These are phyloP conservation scores for Stegodyphus dumicola DNA, from an alignment of 1,140 invertebrate species.

Conservation along the genomic window DNA sequence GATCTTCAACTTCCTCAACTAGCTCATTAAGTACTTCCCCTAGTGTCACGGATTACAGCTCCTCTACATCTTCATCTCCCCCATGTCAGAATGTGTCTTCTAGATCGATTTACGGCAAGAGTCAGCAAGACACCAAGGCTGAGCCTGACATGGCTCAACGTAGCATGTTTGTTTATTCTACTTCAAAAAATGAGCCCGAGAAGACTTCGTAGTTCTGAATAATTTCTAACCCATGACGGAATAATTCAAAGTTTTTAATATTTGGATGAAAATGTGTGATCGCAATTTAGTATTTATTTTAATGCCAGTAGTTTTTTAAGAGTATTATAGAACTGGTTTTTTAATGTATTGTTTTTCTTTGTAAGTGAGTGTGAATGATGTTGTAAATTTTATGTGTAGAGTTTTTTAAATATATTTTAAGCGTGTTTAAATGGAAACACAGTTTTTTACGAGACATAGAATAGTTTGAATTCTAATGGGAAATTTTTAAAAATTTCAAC, in stretches of 20 bases:
- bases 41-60: constrained; percentile 55
- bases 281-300: constrained; percentile 49
- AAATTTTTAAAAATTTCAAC: neutral
- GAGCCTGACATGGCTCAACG: neutral
- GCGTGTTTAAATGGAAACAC: constrained; percentile 19
- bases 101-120: neutral
- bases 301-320: constrained; percentile 38
- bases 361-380: constrained; percentile 31
- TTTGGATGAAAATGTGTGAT: neutral
- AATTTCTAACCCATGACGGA: neutral
- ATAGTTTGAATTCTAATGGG: constrained; percentile 35
- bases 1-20: constrained; percentile 36
- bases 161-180: neutral
- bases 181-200: neutral
- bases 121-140: neutral
- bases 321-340: constrained; percentile 51
- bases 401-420: constrained; percentile 55
- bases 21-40: constrained; percentile 55
- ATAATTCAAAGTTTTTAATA: constrained; percentile 4
- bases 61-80: constrained; percentile 50
- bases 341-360: constrained; percentile 37
- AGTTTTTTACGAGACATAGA: constrained; percentile 38
- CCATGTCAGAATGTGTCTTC: constrained; percentile 5
- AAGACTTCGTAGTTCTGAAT: neutral
- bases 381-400: constrained; percentile 54